Base-by-base conservation (phyloP, 2,797 vertebrate species). In the Telmatherina bonti region DNA sequence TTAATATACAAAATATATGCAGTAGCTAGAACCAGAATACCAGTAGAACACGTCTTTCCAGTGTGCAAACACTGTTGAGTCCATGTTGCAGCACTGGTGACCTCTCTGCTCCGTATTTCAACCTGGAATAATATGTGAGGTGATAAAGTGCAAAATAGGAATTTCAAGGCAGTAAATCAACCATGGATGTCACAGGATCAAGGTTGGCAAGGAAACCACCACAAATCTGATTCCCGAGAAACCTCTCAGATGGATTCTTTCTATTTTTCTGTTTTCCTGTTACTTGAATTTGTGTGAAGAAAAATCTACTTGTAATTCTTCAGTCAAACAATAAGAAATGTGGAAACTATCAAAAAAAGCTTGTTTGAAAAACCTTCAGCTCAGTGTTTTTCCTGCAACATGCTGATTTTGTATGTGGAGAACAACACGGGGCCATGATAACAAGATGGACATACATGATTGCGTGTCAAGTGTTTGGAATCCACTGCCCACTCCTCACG, bases 361-460 rank as follows among this genome's bases (percentile, higher is more conserved):
- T 33, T 18, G 15, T 54, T 8, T 27, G 30, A 72, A 1, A 29
- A 72, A 18, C 51, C 52, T 56, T 58, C 15, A 15, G 54, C 47
- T 71, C 9, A 1, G 22, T 55, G 43, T 24, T 51, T 18, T 58
- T 62, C 71, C 53, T 41, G 8, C 53, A 5, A 3, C 49, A 47
- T 24, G 1, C 18, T 36, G 24, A 53, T 79, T 70, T 8, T 62
- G 61, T 65, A 83, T 59, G 70, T 26, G 8, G 45, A 33, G 58
- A 43, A 20, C 70, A 70, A 30, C 6, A n/a, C 61, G 67, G 30
- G 62, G 60, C 67, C 70, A 62, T 61, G 38, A 55, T 72, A 67
- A 63, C 74, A 77, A 16, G 49, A 69, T 70, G 65, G 67, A 62
- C 77, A 81, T 62, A 57, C 61, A 78, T 63, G 67, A 73, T 41